These are phyloP conservation scores for Azorinus chamasolen DNA, from an alignment of 2,888 invertebrate genomes.

Conservation along the genomic window DNA sequence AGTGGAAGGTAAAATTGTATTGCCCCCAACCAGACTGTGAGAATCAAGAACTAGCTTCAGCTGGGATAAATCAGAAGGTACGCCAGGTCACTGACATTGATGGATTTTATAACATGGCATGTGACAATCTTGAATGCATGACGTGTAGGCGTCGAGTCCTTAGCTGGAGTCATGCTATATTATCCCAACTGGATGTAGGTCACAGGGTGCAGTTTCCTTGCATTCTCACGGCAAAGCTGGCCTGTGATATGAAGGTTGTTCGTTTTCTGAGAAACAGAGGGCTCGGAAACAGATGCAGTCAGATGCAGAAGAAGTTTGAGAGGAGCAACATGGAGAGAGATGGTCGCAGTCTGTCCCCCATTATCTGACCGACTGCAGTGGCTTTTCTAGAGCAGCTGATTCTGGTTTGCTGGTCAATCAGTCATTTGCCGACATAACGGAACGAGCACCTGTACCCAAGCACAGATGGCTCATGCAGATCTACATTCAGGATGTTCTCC, in stretches of 20 bases:
- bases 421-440: conserved; percentile 34
- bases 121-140: conserved; percentile 57
- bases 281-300: conserved; percentile 63
- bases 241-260: conserved; percentile 59
- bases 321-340: conserved; percentile 20
- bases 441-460: conserved; percentile 27
- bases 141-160: conserved; percentile 42
- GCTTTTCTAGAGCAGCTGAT: not conserved
- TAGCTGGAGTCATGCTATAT: conserved; percentile 53
- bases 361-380: conserved; percentile 57
- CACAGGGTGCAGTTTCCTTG: conserved; percentile 28
- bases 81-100: conserved; percentile 65
- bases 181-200: conserved; percentile 63
- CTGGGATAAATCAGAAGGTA: conserved; percentile 49
- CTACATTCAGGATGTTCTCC: conserved; percentile 60
- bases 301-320: conserved; percentile 58
- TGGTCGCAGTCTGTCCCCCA: conserved; percentile 1
- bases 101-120: conserved; percentile 59
- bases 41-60: conserved; percentile 28
- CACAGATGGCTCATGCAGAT: conserved; percentile 40
- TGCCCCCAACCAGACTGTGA: conserved; percentile 47
- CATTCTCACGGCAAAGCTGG: conserved; percentile 44
- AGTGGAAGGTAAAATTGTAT: conserved; percentile 37
- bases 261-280: conserved; percentile 54
- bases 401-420: not conserved